A percentile compares a stretch with the other conserved stretches of the same genome.
Conservation (phyloP, 2,888 invertebrate genomes). For the Cheilosia pagana region DNA sequence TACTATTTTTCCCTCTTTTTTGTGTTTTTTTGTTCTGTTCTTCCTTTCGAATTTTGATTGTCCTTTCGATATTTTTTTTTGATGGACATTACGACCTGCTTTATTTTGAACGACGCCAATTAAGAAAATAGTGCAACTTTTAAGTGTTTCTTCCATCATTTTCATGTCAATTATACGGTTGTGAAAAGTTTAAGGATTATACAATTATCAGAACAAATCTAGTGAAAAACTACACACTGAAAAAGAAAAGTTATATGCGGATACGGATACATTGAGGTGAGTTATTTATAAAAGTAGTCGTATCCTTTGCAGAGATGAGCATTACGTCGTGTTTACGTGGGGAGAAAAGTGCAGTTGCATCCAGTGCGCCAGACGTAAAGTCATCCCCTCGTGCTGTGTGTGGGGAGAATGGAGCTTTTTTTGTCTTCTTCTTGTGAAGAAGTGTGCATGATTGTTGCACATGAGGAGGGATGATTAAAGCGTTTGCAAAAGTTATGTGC, state of each 20-base stretch:
- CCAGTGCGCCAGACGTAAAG: no score
- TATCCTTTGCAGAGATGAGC: not conserved
- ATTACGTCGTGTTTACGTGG: not conserved
- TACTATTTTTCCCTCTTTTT: conserved; percentile 31
- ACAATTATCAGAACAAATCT: not conserved
- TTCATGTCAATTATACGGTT: not conserved
- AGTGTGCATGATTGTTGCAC: no score
- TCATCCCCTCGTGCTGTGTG: no score
- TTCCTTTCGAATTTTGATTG: not conserved
- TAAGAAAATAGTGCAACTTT: not conserved
- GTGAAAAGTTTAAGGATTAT: not conserved
- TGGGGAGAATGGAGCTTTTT: no score
- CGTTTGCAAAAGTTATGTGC: no score
- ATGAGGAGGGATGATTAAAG: no score
- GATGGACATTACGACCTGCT: not conserved
- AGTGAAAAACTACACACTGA: not conserved
- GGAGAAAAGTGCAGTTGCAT: not conserved
- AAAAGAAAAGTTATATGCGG: not conserved
- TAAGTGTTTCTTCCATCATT: not conserved
- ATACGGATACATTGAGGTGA: not conserved
- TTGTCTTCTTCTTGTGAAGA: no score
- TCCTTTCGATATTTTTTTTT: not conserved
- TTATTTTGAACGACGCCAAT: not conserved
- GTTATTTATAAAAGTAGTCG: not conserved
- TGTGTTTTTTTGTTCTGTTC: conserved; percentile 25